Percentiles rank a stretch among this genome's conserved stretches.
These are phyloP conservation scores for Brienomyrus longianalis DNA, from an alignment of 2,113 vertebrate species.

Conservation along the genomic window DNA sequence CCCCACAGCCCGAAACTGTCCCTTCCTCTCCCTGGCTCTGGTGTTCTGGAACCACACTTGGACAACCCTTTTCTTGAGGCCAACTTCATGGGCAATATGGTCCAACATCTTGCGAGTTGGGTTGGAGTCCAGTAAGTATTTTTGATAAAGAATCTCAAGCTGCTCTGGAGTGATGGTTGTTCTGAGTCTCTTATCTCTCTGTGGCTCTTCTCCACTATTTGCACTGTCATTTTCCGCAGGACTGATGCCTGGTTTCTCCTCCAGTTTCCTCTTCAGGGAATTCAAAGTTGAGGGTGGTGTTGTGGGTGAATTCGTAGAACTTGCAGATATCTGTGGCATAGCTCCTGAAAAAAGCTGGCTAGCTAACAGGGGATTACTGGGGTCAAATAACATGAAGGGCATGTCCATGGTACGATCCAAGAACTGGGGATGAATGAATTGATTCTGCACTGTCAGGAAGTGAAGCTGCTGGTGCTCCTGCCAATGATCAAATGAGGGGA, in stretches of 20 bases:
- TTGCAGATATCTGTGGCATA: constrained; percentile 76
- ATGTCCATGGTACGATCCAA: constrained; percentile 81
- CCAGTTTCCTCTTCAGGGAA: constrained; percentile 81
- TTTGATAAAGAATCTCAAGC: constrained; percentile 93
- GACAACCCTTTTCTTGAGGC: constrained; percentile 92
- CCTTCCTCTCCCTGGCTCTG: constrained; percentile 90
- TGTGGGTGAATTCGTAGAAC: constrained; percentile 72
- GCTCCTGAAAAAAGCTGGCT: constrained; percentile 87
- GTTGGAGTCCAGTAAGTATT: constrained; percentile 93
- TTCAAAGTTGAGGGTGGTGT: constrained; percentile 76
- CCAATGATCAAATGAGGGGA: constrained; percentile 92
- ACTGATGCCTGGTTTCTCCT: constrained; percentile 76
- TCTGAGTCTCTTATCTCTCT: constrained; percentile 89
- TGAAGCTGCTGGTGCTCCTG: constrained; percentile 97
- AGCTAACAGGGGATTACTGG: constrained; percentile 82
- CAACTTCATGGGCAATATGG: constrained; percentile 93
- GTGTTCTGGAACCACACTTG: constrained; percentile 99
- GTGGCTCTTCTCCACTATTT: constrained; percentile 80
- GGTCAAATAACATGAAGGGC: constrained; percentile 95
- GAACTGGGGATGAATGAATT: constrained; percentile 89
- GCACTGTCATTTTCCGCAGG: constrained; percentile 73
- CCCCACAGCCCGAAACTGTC: constrained; percentile 89
- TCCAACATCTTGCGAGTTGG: constrained; percentile 95
- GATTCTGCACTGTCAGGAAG: constrained; percentile 87
- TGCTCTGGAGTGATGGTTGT: constrained; percentile 97